These are phyloP conservation scores for Tupaia chinensis DNA, from an alignment of 2,113 vertebrate genomes.

Conservation along the genomic window DNA sequence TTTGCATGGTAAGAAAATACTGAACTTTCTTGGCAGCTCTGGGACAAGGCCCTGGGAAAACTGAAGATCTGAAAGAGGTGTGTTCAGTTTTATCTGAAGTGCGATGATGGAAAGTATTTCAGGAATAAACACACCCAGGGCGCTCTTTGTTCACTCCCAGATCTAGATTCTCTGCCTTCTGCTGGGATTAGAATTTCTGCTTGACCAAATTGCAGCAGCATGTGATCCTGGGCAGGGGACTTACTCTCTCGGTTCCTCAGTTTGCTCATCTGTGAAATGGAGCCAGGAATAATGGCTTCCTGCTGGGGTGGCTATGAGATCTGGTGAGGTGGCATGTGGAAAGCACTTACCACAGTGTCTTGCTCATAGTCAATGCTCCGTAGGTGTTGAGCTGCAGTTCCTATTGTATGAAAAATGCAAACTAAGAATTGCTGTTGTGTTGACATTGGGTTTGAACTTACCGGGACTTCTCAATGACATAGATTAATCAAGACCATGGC, in stretches of 20 bases:
- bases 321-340: background rate
- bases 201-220: background rate
- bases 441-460: background rate
- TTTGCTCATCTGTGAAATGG: constrained; percentile 30
- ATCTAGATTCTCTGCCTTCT: background rate
- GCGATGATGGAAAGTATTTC: constrained; percentile 69
- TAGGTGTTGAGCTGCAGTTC: background rate
- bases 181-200: background rate
- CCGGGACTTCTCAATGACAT: background rate
- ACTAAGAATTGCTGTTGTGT: background rate
- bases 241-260: background rate
- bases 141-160: constrained; percentile 1
- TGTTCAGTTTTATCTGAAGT: constrained; percentile 51
- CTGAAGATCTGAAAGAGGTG: constrained; percentile 56
- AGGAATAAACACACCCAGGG: constrained; percentile 60
- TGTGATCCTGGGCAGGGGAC: background rate
- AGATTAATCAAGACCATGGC: background rate
- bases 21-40: background rate
- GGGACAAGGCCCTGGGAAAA: constrained; percentile 14
- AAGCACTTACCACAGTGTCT: background rate
- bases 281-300: background rate
- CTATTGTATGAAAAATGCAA: background rate
- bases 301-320: background rate
- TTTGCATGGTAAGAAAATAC: constrained; percentile 51
- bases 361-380: background rate